Evolutionary conservation across 1,140 invertebrate genomes (phyloP), one percentile per base, ranked within the genome.

Genomic region (Rhyzopertha dominica): DNA sequence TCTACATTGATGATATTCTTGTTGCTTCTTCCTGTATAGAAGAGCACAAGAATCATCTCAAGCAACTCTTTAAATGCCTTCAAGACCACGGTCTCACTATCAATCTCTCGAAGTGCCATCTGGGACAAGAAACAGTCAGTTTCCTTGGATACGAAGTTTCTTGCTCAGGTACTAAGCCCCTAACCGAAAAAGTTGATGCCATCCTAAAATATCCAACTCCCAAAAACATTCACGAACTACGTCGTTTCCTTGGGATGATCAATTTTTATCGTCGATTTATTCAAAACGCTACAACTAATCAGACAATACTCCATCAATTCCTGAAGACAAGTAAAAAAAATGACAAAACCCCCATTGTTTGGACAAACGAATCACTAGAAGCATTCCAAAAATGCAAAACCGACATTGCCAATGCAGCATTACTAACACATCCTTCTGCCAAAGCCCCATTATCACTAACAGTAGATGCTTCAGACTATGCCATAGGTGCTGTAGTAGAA

Each of bases 1-100:
- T 61, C 0, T 78, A 72, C 47, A 20, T 77, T 0, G 76, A 78
- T 49, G 76, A 78, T 47, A 63, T 79, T 18, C 54, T 76, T 2
- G 51, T 77, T 4, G 69, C 31, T 62, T 72, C 51, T 40, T 63
- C 13, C 50, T 73, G 1, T 47, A 70, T 3, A 41, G 60, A 7
- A 63, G 55, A 5, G 47, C 74, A 72, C 47, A 12, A 76, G 0
- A 74, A 78, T 49, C 75, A 78, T 47, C 61, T 79, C 12, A 53
- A 13, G 25, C n/a, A 9, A 24, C 4, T 38, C 3, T 38, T 38
- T 7, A 14, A 22, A 4, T 23, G 36, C 5, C 20, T 38, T 7
- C 75, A 4, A 48, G 44, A 28, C 58, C 51, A 52, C 34, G 62
- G 62, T 5, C 5, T 64, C 5, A 24, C 49, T 4, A 53, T 63